Conservation (phyloP, 2,113 vertebrate genomes). For the Odontophorus gujanensis region DNA sequence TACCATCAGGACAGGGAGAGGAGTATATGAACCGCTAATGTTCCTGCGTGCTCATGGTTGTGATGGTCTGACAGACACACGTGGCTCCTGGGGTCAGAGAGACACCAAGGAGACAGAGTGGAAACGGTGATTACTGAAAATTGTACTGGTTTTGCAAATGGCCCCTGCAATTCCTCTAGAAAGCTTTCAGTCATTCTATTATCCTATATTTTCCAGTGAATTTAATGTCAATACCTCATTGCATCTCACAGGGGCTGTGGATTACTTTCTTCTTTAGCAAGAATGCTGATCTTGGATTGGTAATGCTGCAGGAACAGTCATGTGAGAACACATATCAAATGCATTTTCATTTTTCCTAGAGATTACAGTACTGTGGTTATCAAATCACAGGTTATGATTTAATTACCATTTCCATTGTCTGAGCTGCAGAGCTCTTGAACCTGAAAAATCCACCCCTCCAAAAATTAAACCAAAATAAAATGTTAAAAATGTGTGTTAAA, state of each 20-base stretch:
- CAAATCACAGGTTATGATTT: constrained; percentile 27
- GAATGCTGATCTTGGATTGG: neutral
- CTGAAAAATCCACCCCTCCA: neutral
- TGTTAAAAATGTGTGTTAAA: neutral
- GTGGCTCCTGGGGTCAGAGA: neutral
- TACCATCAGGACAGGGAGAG: neutral
- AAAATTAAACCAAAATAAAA: neutral
- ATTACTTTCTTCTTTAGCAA: neutral
- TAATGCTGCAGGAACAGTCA: neutral
- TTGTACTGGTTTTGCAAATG: neutral
- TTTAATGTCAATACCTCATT: constrained; percentile 9
- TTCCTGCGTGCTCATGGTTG: rapidly evolving
- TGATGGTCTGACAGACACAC: neutral
- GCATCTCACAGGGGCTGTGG: neutral
- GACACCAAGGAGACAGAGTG: rapidly evolving
- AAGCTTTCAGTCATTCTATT: neutral
- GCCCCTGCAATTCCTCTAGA: neutral
- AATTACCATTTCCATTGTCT: constrained; percentile 35
- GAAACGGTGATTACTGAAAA: neutral
- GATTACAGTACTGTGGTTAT: constrained; percentile 38
- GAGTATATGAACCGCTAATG: neutral
- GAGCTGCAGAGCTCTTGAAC: neutral
- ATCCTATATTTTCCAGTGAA: constrained; percentile 32
- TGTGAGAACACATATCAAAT: neutral
- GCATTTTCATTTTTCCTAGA: constrained; percentile 41